Evolutionary conservation across 2,113 vertebrate genomes (phyloP).

Genomic region (Dromiciops gliroides): DNA sequence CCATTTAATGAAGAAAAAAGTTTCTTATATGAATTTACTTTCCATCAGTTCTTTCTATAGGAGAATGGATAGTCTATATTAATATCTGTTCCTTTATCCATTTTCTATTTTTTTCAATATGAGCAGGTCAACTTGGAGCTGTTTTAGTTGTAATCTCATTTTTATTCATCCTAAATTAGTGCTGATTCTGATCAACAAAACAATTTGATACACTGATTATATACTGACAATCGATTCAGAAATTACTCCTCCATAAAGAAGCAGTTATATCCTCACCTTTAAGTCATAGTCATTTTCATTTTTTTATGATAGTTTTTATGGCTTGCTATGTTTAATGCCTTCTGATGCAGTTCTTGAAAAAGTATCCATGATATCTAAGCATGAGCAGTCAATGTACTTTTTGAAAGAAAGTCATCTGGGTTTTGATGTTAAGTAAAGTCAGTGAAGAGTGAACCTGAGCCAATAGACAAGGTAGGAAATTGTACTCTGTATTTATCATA

Average conservation of each 20-base stretch:
- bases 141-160: not conserved
- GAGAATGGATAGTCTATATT: not conserved
- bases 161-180: not conserved
- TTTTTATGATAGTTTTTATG: not conserved
- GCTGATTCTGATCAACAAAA: not conserved
- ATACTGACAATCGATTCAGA: not conserved
- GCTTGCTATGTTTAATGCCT: not conserved
- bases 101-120: not conserved
- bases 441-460: not conserved
- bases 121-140: not conserved
- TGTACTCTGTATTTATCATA: not conserved
- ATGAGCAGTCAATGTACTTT: not conserved
- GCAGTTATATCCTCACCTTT: not conserved
- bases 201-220: not conserved
- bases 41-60: not conserved
- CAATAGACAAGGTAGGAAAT: not conserved
- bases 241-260: not conserved
- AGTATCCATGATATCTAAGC: not conserved
- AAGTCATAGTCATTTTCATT: not conserved
- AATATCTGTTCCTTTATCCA: not conserved
- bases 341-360: not conserved
- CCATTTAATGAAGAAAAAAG: not conserved
- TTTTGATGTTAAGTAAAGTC: not conserved
- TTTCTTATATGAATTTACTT: not conserved
- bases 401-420: not conserved